These are phyloP conservation scores for Rhea pennata DNA, from an alignment of 2,113 vertebrate genomes.

Conservation along the genomic window DNA sequence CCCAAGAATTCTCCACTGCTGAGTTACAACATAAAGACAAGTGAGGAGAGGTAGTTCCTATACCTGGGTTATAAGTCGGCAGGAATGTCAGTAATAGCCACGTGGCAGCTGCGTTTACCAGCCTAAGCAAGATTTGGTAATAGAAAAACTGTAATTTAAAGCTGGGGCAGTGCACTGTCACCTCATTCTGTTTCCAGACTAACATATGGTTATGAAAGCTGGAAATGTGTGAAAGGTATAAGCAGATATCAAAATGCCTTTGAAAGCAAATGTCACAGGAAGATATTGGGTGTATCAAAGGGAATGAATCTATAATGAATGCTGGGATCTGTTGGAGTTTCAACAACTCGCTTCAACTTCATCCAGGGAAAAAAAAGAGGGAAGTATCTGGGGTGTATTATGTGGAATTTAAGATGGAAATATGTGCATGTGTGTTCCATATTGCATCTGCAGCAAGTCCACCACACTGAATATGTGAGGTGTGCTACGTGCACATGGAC, in stretches of 20 bases:
- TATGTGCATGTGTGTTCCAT: conserved; percentile 31
- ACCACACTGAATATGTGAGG: background rate
- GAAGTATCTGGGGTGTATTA: background rate
- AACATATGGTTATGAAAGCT: background rate
- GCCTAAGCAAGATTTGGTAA: background rate
- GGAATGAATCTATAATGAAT: background rate
- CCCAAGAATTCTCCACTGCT: background rate
- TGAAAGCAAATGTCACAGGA: conserved; percentile 9
- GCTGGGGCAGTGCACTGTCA: background rate
- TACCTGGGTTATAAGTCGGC: background rate
- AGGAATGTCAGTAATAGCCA: background rate
- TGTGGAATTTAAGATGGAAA: conserved; percentile 31
- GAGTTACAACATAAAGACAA: background rate
- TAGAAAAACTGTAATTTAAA: background rate
- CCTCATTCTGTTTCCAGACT: conserved; percentile 9
- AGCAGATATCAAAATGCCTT: background rate
- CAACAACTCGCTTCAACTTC: background rate
- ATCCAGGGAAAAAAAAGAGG: background rate
- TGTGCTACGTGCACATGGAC: background rate
- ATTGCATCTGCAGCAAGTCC: background rate
- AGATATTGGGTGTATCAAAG: conserved; percentile 16
- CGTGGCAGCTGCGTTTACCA: background rate
- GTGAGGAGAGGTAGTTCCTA: background rate
- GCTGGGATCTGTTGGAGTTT: background rate
- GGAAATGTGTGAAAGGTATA: background rate